A percentile compares a stretch with the other conserved stretches of the same genome.
phyloP scores from a whole-genome alignment of 2,113 vertebrate genomes.

The Oreochromis spilurus region DNA sequence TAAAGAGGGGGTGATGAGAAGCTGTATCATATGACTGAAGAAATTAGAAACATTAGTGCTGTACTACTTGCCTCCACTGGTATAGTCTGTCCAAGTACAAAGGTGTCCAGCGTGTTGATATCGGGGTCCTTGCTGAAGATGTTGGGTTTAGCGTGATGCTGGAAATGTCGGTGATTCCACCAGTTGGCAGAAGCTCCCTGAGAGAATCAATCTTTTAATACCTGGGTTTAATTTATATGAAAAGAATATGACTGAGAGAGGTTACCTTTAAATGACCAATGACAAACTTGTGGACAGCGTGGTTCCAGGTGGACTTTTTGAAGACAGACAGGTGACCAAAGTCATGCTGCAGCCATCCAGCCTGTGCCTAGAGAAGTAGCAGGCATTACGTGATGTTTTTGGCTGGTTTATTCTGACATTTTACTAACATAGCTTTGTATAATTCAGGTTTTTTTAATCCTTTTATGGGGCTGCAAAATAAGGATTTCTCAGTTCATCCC shows the following conservation, averaged over 20 bases:
- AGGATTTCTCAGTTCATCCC: neutral
- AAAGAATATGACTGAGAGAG: neutral
- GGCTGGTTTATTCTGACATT: neutral
- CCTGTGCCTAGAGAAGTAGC: conserved; percentile 75
- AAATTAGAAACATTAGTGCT: neutral
- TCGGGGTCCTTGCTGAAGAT: conserved; percentile 90
- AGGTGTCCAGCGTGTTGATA: conserved; percentile 86
- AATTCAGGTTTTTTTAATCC: neutral
- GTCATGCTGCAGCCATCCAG: conserved; percentile 95
- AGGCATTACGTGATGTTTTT: neutral
- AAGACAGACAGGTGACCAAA: conserved; percentile 95
- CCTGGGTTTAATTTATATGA: neutral
- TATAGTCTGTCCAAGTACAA: conserved; percentile 84
- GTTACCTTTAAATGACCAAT: conserved; percentile 91
- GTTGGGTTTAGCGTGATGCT: conserved; percentile 95
- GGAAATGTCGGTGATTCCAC: conserved; percentile 98
- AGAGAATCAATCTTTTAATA: neutral
- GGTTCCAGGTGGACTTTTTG: conserved; percentile 86
- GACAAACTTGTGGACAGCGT: conserved; percentile 84
- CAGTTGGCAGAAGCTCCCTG: conserved; percentile 95
- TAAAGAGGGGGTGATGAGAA: neutral
- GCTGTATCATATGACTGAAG: neutral
- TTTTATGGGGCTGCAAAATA: too few relatives aligned
- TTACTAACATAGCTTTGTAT: neutral
- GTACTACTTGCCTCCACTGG: conserved; percentile 82